These are phyloP conservation scores for Euglossa dilemma DNA, from an alignment of 1,140 invertebrate species.

Conservation along the genomic window DNA sequence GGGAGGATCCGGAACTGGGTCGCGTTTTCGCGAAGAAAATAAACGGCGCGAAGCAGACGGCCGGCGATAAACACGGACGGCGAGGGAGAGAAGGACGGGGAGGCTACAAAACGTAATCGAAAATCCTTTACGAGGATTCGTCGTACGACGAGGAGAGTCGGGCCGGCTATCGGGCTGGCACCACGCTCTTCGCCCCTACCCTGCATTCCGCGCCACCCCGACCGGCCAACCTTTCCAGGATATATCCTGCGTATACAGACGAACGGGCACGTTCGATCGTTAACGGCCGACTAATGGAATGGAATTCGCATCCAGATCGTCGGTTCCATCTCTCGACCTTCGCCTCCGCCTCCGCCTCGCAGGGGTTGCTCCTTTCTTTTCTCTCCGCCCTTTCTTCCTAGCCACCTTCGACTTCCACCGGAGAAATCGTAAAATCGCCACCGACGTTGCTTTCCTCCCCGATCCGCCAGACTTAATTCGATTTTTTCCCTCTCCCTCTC, in stretches of 20 bases:
- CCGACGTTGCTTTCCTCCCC: slow-evolving; percentile 41
- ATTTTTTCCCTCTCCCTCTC: slow-evolving; percentile 16
- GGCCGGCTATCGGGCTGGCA: background rate
- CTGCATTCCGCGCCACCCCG: slow-evolving; percentile 46
- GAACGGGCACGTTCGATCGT: slow-evolving; percentile 66
- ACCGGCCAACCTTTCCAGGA: slow-evolving; percentile 33
- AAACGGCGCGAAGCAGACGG: background rate
- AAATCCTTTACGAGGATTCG: slow-evolving; percentile 66
- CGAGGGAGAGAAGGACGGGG: background rate
- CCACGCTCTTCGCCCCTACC: background rate
- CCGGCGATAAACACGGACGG: slow-evolving; percentile 13
- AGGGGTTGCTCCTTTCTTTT: slow-evolving; percentile 6
- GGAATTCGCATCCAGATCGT: slow-evolving; percentile 59
- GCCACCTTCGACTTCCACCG: background rate
- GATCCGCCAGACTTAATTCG: slow-evolving; percentile 55
- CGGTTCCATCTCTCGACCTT: slow-evolving; percentile 24
- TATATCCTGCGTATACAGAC: slow-evolving; percentile 59
- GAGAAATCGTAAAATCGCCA: slow-evolving; percentile 60
- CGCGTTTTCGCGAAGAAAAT: background rate
- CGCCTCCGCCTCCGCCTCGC: background rate
- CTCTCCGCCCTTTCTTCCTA: background rate
- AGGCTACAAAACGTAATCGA: slow-evolving; percentile 64
- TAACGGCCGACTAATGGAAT: slow-evolving; percentile 69
- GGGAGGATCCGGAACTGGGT: background rate
- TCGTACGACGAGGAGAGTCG: slow-evolving; percentile 8